Base-by-base conservation (phyloP, 2,888 invertebrate genomes). In the Cryptus viduatorius region DNA sequence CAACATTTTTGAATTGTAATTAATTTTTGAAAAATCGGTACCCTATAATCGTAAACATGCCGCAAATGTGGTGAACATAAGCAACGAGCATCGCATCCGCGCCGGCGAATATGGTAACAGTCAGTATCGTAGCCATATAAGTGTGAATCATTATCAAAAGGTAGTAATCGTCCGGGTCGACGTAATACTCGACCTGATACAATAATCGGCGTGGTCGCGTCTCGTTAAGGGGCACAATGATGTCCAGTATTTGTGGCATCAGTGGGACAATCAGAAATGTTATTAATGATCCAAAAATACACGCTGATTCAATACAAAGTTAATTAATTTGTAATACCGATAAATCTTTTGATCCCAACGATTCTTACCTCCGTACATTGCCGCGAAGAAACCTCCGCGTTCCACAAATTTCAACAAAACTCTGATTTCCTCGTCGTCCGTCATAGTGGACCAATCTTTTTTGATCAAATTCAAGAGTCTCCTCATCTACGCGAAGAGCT, bases 31-130 rank as follows among this genome's bases (percentile, higher is more conserved):
- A 24, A 24, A 24, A 1, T 3, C 24, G 1, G 1, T 16, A 87
- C 87, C 86, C 80, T 16, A 87, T 46, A 48, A 84, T 77, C 10
- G 82, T 71, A 16, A 81, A 83, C 64, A 87, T 82, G 19, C 86
- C 87, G 48, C 86, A 85, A 4, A 81, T 64, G 64, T 87, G 87
- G 79, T 86, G 72, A 37, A 84, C 80, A 12, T 83, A 83, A 19
- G 76, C 61, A 0, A 83, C 68, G 37, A 87, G 83, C 68, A 86
- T 79, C 24, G 76, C 61, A 31, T 84, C 86, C n/a, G 81, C 67
- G 29, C 59, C 53, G 0, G 85, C 79, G 4, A 82, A 37, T 1
- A 64, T 31, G 7, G 31, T 14, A n/a, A 83, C 53, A 2, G 79
- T 59, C 4, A 87, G 4, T 2, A 86, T 46, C 29, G 83, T 73